Evolutionary conservation across 2,888 invertebrate species (phyloP), one percentile per base, ranked within the genome.

Genomic region (Portevinia maculata): DNA sequence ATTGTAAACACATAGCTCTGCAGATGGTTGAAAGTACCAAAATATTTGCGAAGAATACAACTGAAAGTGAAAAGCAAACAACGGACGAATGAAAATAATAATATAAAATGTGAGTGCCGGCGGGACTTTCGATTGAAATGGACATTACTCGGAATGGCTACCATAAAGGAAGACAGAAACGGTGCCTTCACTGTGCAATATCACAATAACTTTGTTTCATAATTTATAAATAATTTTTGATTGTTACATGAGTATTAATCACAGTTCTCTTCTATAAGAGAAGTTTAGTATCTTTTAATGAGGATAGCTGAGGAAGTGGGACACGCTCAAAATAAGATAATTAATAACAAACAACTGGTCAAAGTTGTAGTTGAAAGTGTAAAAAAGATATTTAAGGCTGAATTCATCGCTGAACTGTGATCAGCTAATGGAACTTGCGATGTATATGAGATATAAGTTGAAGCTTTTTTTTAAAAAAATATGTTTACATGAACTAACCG

Each of bases 1-100:
- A 24, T 24, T 24, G 24, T 24, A 24, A 24, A 24, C 24, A 24
- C 24, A 24, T 15, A 9, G 41, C 15, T 15, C 19, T 41, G 50
- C 37, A 37, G 48, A 50, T 21, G 52, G 11, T 17, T 9, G 17
- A 41, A 19, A 28, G 39, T 30, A 65, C 17, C 7, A 9, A 46
- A 48, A 48, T 34, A n/a, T 11, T 46, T 46, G 34, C 46, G 5
- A 60, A 60, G 41, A 65, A 19, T 17, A 19, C 44, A 28, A 53
- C 52, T 41, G 65, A 65, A 65, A 65, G 65, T 65, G 65, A 65
- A 65, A 65, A 65, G 41, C 30, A 52, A 53, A 39, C 41, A 28
- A 15, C 11, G 13, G 17, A 50, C 44, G 1, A 19, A 64, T 15
- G n/a, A 50, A 17, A 3, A 50, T 24, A 24, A 24, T 24, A 24